A percentile compares a stretch with the other conserved stretches of the same genome.
phyloP scores from a whole-genome alignment of 2,113 vertebrate species.

The Catharus bicknelli region DNA sequence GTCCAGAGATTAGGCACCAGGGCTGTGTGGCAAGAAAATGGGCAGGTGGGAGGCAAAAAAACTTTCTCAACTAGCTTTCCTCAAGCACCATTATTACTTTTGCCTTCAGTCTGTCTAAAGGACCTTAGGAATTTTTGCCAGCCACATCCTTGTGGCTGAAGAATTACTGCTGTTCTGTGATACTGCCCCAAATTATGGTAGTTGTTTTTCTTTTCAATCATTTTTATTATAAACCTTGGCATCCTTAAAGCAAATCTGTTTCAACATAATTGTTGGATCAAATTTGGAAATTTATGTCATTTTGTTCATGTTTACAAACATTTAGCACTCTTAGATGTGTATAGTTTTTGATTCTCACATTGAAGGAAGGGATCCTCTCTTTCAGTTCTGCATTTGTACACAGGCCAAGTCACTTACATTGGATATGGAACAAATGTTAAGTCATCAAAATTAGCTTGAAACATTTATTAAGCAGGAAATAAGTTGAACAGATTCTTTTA shows the following conservation, averaged over 20 bases:
- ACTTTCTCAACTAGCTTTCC: neutral
- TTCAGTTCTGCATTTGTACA: neutral
- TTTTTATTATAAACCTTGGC: neutral
- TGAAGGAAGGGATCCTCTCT: neutral
- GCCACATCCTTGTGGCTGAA: neutral
- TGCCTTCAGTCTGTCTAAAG: neutral
- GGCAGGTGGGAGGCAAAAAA: neutral
- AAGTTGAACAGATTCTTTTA: neutral
- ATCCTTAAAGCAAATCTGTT: neutral
- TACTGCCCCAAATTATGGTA: neutral
- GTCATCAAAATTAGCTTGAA: neutral
- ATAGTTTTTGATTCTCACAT: neutral
- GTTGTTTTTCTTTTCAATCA: neutral
- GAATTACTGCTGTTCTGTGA: neutral
- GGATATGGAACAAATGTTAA: neutral
- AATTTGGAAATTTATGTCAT: neutral
- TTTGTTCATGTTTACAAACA: neutral
- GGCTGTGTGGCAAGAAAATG: neutral
- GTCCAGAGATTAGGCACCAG: neutral
- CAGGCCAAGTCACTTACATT: neutral
- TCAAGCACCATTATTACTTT: neutral
- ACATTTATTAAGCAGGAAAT: neutral
- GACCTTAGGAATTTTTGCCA: neutral
- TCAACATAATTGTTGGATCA: neutral
- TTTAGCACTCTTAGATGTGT: neutral